Base-by-base conservation (phyloP, 92 coral and sea anemone genomes). In the Plumapathes pennacea region DNA sequence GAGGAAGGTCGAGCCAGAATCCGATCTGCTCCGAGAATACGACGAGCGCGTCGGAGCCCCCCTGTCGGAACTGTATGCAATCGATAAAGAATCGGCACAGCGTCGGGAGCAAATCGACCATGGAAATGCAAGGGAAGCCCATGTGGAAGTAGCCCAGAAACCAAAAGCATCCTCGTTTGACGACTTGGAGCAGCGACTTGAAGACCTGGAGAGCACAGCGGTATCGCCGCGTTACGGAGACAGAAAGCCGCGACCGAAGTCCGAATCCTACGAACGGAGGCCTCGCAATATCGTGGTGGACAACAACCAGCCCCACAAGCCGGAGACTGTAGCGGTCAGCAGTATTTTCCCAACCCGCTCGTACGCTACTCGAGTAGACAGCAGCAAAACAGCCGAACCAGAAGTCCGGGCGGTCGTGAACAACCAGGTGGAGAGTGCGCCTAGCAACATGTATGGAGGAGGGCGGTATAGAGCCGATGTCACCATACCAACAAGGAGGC, bases 1-100 rank as follows among this genome's bases (percentile, higher is more conserved):
- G 51, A 89, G 96, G 62, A 85, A 85, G 50, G 99, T 94, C 4
- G 96, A 84, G 47, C 67, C 50, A 4, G 84, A 72, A 36, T 41
- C 87, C 4, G 95, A 89, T 17, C 78, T 83, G 41, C 76, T 58
- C 5, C 37, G 34, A 27, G 57, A 78, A 38, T 83, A 78, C 40
- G 97, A 91, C 50, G 90, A 71, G 38, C 73, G 89, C 54, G 84
- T 75, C 25, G 97, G 97, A 60, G 95, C 76, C 4, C 81, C 81
- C 46, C 90, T 91, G n/a, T 91, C 97, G 3, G 83, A 91, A 15
- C 71, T 91, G 25, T 87, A 84, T 81, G 85, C 86, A 17, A 91
- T 91, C 55, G 97, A 85, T 36, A 87, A 83, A 33, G 97, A 91
- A 60, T 59, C 88, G 18, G 46, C 67, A 0, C 79, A 70, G 25